These are phyloP conservation scores for Trypoxylus dichotomus DNA, from an alignment of 1,140 invertebrate species.

Conservation along the genomic window DNA sequence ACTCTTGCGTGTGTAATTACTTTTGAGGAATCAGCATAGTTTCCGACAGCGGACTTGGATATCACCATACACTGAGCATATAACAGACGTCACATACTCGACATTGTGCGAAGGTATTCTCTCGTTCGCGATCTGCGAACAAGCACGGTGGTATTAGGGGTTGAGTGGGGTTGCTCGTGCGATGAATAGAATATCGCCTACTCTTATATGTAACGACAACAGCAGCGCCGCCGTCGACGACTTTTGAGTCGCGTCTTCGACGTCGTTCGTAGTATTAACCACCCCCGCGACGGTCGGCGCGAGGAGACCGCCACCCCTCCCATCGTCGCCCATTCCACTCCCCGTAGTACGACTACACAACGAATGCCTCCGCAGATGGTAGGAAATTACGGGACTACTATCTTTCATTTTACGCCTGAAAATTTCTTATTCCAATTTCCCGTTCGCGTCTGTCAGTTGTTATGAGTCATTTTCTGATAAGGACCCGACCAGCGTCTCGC, in stretches of 20 bases:
- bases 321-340: neutral
- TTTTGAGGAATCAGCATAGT: too few species aligned
- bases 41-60: too few species aligned
- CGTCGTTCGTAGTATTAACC: neutral
- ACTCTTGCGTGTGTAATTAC: too few species aligned
- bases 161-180: conserved; percentile 33
- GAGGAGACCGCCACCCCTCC: neutral
- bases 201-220: neutral
- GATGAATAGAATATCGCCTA: conserved; percentile 43
- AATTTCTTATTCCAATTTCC: conserved; percentile 61
- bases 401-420: conserved; percentile 59
- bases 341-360: conserved; percentile 32
- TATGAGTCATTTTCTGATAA: conserved; percentile 60
- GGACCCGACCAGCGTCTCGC: neutral
- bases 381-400: conserved; percentile 56
- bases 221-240: neutral
- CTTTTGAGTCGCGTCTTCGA: neutral
- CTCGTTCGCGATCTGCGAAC: neutral
- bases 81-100: too few species aligned
- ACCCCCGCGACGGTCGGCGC: neutral
- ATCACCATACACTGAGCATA: too few species aligned
- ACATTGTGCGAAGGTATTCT: too few species aligned
- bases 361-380: conserved; percentile 37
- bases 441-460: conserved; percentile 58
- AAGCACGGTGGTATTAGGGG: neutral